Evolutionary conservation across 2,797 vertebrate genomes (phyloP).

Genomic region (Peromyscus melanophrys): DNA sequence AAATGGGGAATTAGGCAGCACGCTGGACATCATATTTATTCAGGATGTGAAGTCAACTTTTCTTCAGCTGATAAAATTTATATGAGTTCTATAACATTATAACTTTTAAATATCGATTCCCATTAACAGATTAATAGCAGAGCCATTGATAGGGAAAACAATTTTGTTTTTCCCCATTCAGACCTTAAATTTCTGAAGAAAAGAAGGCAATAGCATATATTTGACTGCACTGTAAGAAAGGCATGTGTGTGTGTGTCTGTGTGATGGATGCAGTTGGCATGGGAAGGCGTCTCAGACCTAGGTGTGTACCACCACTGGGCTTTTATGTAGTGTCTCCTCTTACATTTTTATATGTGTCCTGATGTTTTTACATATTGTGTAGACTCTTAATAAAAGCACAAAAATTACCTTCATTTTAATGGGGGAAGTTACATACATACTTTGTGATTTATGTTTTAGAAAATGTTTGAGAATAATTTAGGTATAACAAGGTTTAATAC

Average conservation of each 20-base stretch:
- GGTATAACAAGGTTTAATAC: background rate
- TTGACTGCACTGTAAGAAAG: background rate
- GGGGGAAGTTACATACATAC: background rate
- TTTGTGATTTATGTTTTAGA: background rate
- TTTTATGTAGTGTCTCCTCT: background rate
- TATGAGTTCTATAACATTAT: background rate
- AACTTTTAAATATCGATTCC: background rate
- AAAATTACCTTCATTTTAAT: constrained; percentile 38
- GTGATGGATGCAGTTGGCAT: background rate
- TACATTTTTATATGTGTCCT: constrained; percentile 24
- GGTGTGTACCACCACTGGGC: background rate
- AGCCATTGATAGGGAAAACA: background rate
- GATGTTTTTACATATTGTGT: constrained; percentile 20
- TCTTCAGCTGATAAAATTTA: background rate
- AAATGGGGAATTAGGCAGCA: background rate
- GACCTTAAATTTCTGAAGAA: background rate
- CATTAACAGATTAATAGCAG: background rate
- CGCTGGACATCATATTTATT: background rate
- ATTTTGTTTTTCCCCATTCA: background rate
- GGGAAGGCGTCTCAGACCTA: background rate
- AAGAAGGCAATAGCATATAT: background rate
- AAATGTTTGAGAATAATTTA: background rate
- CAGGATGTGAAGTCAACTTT: constrained; percentile 3
- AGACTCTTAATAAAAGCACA: constrained; percentile 9
- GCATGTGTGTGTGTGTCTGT: background rate